Base-by-base conservation (phyloP, 2,113 vertebrate species). In the Halichoeres trimaculatus region DNA sequence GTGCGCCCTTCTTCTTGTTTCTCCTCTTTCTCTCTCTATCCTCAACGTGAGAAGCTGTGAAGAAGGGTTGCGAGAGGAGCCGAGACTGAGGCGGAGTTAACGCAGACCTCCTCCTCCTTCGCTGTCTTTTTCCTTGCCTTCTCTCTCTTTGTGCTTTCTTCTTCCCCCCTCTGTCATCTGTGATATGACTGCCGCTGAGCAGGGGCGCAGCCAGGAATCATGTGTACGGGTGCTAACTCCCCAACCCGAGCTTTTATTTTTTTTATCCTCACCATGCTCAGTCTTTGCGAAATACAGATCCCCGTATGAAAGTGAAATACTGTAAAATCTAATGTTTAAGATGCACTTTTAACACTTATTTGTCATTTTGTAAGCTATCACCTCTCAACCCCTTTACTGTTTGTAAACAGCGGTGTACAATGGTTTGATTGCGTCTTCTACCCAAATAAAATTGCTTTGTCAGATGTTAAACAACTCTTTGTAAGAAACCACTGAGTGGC, bases 21-120 rank as follows among this genome's bases (percentile, higher is more conserved):
- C 86, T 88, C 63, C 48, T 35, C 41, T 81, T 60, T 87, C 74
- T 78, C 62, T 85, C 66, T 88, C 70, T 86, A 47, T 68, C 65
- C 75, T 80, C 80, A 71, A 82, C 82, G 77, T 88, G 75, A 88
- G 79, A 85, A 83, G 76, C 81, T 77, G 88, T 76, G 89, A 70
- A 90, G 74, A 79, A 85, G 86, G 88, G 89, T 85, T 84, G 90
- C 43, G 87, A 81, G 80, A 76, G 82, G 89, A 90, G 79, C 78
- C 74, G 73, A 78, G 76, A 65, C 47, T 50, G 85, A 75, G 91
- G 91, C 85, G 90, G 90, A 67, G 89, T 91, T 84, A 56, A 62
- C 55, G 59, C 77, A 64, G 81, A 56, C 82, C 76, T 84, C 77
- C 84, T 68, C 62, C 51, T 61, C 50, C 74, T 76, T 57, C 55